Conservation (phyloP, 64 coral and sea anemone genomes). For the Porites australiensis region DNA sequence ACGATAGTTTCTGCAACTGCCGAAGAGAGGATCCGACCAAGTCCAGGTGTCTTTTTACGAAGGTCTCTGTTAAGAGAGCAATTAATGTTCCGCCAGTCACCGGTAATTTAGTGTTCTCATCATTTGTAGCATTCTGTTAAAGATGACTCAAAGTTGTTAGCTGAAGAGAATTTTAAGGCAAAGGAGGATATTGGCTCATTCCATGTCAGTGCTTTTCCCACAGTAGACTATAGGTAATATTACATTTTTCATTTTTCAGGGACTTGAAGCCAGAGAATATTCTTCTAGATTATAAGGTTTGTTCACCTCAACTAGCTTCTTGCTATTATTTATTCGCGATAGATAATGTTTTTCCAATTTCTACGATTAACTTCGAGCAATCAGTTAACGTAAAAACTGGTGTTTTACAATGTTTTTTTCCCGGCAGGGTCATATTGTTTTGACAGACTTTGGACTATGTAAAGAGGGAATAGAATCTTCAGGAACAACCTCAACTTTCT, state of each 20-base stretch:
- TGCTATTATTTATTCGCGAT: too few relatives aligned
- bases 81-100: too few relatives aligned
- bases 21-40: too few relatives aligned
- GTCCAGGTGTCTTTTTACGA: too few relatives aligned
- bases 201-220: too few relatives aligned
- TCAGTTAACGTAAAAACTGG: background rate
- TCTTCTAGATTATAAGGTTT: conserved; percentile 92
- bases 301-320: background rate
- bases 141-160: too few relatives aligned
- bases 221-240: background rate
- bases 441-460: conserved; percentile 98
- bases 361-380: background rate
- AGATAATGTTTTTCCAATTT: background rate
- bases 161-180: too few relatives aligned
- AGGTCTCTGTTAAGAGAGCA: too few relatives aligned
- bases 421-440: conserved; percentile 92
- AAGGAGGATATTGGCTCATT: too few relatives aligned
- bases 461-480: conserved; percentile 94
- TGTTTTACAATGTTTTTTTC: background rate
- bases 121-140: too few relatives aligned
- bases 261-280: conserved; percentile 99
- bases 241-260: conserved; percentile 40
- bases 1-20: too few relatives aligned
- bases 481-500: conserved; percentile 98
- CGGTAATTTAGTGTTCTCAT: too few relatives aligned